These are phyloP conservation scores for Zoanthus solanderi DNA, from an alignment of 92 coral and sea anemone genomes.

Conservation along the genomic window DNA sequence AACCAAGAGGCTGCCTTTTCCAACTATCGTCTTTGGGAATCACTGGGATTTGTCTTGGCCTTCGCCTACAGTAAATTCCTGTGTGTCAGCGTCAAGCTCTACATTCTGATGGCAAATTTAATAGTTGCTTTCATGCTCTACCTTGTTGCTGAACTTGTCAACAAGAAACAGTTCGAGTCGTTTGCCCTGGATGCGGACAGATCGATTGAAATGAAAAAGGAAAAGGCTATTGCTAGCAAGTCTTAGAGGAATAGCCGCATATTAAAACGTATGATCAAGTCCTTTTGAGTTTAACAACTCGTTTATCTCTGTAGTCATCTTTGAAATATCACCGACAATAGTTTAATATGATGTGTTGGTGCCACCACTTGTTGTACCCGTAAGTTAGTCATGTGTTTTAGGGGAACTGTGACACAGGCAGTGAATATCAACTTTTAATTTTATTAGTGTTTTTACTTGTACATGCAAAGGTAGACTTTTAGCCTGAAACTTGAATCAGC, in stretches of 20 bases:
- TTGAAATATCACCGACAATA: too few relatives aligned
- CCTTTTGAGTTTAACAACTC: too few relatives aligned
- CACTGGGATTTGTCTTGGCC: slow-evolving; percentile 92
- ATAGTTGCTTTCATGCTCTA: slow-evolving; percentile 79
- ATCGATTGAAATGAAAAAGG: slow-evolving; percentile 13
- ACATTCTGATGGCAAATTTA: slow-evolving; percentile 79
- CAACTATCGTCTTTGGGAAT: slow-evolving; percentile 99
- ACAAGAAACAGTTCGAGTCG: slow-evolving; percentile 32
- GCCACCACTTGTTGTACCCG: too few relatives aligned
- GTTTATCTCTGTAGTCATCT: too few relatives aligned
- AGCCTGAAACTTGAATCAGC: too few relatives aligned
- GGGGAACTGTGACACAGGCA: too few relatives aligned
- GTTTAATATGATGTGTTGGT: too few relatives aligned
- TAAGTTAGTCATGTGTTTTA: too few relatives aligned
- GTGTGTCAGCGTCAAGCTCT: slow-evolving; percentile 84
- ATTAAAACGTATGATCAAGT: not conserved
- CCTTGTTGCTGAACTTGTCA: slow-evolving; percentile 67
- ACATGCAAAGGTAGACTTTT: too few relatives aligned
- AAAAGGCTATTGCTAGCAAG: not conserved
- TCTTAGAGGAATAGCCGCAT: not conserved
- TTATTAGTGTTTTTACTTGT: too few relatives aligned
- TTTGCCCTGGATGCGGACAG: not conserved
- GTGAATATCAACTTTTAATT: too few relatives aligned
- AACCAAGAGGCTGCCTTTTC: slow-evolving; percentile 99
- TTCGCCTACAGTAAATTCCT: slow-evolving; percentile 87